Evolutionary conservation across 1,140 invertebrate genomes (phyloP).

Genomic region (Brachionus plicatilis): DNA sequence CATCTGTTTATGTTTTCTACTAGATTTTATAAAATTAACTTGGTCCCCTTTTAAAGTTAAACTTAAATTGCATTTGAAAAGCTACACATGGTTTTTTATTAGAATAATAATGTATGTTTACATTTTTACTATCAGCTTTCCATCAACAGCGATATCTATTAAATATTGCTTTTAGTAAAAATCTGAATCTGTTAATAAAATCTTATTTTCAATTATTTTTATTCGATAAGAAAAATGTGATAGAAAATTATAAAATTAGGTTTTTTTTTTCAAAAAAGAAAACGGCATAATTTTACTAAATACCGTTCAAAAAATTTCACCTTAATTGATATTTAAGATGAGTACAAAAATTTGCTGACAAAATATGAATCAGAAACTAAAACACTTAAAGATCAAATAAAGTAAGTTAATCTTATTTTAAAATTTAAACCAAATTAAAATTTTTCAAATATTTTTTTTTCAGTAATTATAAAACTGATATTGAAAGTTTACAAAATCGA

Average conservation of each 20-base stretch:
- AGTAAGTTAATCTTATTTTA: background rate
- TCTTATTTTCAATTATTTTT: too few relatives aligned
- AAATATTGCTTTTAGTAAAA: background rate
- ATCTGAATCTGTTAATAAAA: too few relatives aligned
- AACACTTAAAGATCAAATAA: background rate
- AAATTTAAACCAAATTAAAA: background rate
- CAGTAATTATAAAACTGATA: conserved; percentile 50
- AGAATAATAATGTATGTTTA: too few relatives aligned
- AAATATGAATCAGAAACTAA: background rate
- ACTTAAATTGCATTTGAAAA: too few relatives aligned
- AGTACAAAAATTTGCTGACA: background rate
- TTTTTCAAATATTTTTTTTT: conserved; percentile 33
- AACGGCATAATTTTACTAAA: too few relatives aligned
- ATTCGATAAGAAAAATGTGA: background rate
- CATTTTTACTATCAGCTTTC: too few relatives aligned
- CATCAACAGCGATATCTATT: background rate
- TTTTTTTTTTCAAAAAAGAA: too few relatives aligned
- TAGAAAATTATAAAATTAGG: background rate
- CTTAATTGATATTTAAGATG: background rate
- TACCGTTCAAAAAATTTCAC: too few relatives aligned
- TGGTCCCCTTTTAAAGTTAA: too few relatives aligned
- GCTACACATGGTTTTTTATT: too few relatives aligned
- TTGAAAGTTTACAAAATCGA: conserved; percentile 44
- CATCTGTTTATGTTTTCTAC: too few relatives aligned
- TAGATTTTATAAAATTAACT: too few relatives aligned